Evolutionary conservation across 1,140 invertebrate genomes (phyloP).

Genomic region (Drosophila paulistorum): DNA sequence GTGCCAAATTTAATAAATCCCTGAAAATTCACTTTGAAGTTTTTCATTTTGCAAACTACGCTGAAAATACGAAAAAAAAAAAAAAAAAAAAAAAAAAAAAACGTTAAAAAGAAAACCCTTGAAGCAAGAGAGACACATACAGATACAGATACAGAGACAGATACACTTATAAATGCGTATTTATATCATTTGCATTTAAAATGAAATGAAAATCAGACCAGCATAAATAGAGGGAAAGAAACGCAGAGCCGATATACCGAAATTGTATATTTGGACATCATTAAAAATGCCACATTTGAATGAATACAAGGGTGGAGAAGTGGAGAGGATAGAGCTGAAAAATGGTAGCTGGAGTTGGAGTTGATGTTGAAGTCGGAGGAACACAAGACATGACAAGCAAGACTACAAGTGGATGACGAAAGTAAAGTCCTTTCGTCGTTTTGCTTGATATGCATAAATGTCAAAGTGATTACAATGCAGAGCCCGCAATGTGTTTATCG

Average conservation of each 20-base stretch:
- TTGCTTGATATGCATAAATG: conserved; percentile 80
- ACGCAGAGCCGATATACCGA: conserved; percentile 39
- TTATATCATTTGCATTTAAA: conserved; percentile 76
- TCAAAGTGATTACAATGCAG: conserved; percentile 82
- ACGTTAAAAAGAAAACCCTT: conserved; percentile 16
- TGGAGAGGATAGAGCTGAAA: not conserved
- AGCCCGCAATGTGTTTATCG: conserved; percentile 75
- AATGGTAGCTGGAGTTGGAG: not conserved
- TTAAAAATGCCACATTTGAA: conserved; percentile 77
- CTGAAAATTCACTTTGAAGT: conserved; percentile 61
- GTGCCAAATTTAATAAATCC: conserved; percentile 51
- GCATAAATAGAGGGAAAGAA: conserved; percentile 60
- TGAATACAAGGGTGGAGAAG: conserved; percentile 37
- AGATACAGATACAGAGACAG: not conserved
- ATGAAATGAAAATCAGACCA: conserved; percentile 75
- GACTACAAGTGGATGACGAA: conserved; percentile 34
- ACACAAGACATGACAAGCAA: conserved; percentile 13
- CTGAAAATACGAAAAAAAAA: conserved; percentile 15
- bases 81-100: not conserved
- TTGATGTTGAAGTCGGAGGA: conserved; percentile 2
- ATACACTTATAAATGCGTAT: conserved; percentile 54
- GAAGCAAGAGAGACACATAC: conserved; percentile 18
- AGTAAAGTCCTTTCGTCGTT: conserved; percentile 47
- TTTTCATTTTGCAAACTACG: conserved; percentile 32
- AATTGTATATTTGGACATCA: conserved; percentile 73